Base-by-base conservation (phyloP, 2,113 vertebrate species). In the Lagenorhynchus albirostris region DNA sequence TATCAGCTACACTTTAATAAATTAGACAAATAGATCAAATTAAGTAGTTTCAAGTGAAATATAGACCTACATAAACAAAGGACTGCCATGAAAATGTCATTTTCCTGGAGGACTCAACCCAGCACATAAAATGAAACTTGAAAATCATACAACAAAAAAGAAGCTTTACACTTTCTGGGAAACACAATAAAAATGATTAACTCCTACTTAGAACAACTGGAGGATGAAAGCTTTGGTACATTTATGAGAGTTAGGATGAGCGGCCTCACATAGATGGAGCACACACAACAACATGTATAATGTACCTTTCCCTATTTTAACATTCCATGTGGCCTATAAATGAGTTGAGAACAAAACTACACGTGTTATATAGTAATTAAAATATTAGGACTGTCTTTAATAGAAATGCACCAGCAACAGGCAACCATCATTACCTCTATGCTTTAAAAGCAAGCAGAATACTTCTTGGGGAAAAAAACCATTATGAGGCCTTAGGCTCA, bases 121-220 rank as follows among this genome's bases (percentile, higher is more conserved):
- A 74, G 29, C 41, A 70, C 63, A 83, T 96, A 90, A 96, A 97
- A 82, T 38, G 41, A 93, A 94, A 95, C 85, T 89, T 74, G 41
- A 97, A 98, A 98, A 94, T 85, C 18, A 31, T n/a, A 60, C 36
- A 89, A 92, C 38, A 36, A 86, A 80, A 88, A 50, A 81, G 60
- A 41, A 60, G 13, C 31, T 92, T 96, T 94, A 95, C 55, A 89
- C n/a, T 65, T 38, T 15, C 77, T 76, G 33, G 55, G 50, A 95
- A 97, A 95, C 29, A 58, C 83, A 93, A 83, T 97, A 96, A 90
- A 83, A 47, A 97, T 70, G 90, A 92, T 77, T 93, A 95, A 74
- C 86, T 96, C 36, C n/a, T 68, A 14, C 53, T 93, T 79, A 60
- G 55, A 89, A 80, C 36, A 79, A 76, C 81, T 87, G 65, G 38